These are phyloP conservation scores for Cotesia chilonis DNA, from an alignment of 1,140 invertebrate species.

Conservation along the genomic window DNA sequence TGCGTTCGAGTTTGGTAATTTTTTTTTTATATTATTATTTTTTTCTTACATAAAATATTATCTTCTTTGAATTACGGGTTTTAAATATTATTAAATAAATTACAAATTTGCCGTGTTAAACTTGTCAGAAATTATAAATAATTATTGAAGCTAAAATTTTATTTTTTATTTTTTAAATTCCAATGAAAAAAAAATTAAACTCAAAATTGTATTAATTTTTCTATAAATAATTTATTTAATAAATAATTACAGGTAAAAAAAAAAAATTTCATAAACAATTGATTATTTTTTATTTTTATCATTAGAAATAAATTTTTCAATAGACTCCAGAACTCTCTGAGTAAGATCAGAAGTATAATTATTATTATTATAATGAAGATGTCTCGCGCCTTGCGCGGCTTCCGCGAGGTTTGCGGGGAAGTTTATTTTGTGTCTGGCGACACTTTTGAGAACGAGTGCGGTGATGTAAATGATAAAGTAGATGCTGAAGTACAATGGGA, in stretches of 20 bases:
- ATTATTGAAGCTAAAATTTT: too few relatives aligned
- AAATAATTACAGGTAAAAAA: not conserved
- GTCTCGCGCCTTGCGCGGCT: slow-evolving; percentile 39
- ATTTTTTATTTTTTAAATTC: not conserved
- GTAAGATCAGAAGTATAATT: slow-evolving; percentile 42
- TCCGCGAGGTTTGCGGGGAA: slow-evolving; percentile 58
- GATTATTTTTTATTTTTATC: not conserved
- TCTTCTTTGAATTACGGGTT: too few relatives aligned
- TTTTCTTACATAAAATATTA: too few relatives aligned
- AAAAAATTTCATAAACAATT: not conserved
- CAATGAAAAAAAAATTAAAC: not conserved
- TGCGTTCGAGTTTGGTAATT: too few relatives aligned
- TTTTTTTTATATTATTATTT: too few relatives aligned
- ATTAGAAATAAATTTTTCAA: slow-evolving; percentile 47
- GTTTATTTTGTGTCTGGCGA: slow-evolving; percentile 78
- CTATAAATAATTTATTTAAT: not conserved
- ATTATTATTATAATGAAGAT: slow-evolving; percentile 9
- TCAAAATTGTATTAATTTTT: not conserved
- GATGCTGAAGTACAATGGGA: slow-evolving; percentile 84
- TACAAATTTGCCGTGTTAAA: too few relatives aligned
- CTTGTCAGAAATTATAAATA: too few relatives aligned
- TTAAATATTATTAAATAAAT: too few relatives aligned
- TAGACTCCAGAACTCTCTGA: slow-evolving; percentile 42
- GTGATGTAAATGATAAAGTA: slow-evolving; percentile 84
- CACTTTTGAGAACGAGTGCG: slow-evolving; percentile 79